Evolutionary conservation across 2,888 invertebrate species (phyloP), one percentile per base, ranked within the genome.

Genomic region (Polyommatus icarus): DNA sequence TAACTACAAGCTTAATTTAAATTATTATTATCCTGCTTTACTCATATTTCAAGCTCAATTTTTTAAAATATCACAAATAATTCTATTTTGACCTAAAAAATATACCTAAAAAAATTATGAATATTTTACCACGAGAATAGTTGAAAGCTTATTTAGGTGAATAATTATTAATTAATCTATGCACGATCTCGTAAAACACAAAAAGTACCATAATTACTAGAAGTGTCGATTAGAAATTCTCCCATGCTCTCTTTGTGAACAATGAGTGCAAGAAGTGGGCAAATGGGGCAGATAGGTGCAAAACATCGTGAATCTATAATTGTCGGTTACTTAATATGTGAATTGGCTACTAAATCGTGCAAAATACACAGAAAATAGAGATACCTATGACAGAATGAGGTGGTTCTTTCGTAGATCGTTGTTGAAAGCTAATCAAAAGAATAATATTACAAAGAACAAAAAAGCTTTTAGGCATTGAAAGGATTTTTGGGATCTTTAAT

Each of bases 231-330:
- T 71, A 72, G 71, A 77, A 77, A 77, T n/a, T 32, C 67, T 77
- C 77, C 54, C 77, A 77, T 32, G 71, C 71, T 77, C 71, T 77
- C 77, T 72, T 76, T 54, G 71, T 36, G 15, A 77, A 77, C 77
- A 77, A 71, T 71, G 40, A 36, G 50, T 54, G 20, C 71, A 71
- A 71, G 50, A 73, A 50, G 24, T 73, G 46, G 50, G 73, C 6
- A 46, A 73, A 46, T n/a, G n/a, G 46, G 24, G 32, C 46, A 72
- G 36, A 72, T 29, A 67, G 29, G 67, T 29, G 29, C 5, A 67
- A 12, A 67, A 67, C 29, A 67, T 6, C 18, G 67, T 29, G 18
- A 29, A 67, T 67, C 67, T 29, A 67, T 67, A 67, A 67, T 67
- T 29, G 2, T 24, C 29, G 5, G 29, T 67, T 67, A 67, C 67